Base-by-base conservation (phyloP, 1,140 invertebrate species). In the Diabrotica virgifera region DNA sequence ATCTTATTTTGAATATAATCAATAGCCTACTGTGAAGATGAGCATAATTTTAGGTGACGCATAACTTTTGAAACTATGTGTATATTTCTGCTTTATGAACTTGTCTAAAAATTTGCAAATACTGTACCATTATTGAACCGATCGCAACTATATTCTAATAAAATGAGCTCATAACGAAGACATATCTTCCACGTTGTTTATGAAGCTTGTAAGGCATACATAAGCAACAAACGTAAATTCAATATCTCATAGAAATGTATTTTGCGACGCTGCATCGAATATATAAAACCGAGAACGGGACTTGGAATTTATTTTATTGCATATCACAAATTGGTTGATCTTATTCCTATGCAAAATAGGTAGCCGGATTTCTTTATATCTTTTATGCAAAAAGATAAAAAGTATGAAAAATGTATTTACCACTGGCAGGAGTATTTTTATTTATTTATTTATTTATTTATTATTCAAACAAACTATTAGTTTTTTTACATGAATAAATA, bases 271-370 rank as follows among this genome's bases (percentile, higher is more conserved):
- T 62, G 52, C 51, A 40, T 52, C 36, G 60, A 37, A 62, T 61
- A 62, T 62, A 62, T 35, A 62, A 62, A 46, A 50, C 8, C 14
- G 35, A 24, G 38, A 50, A 61, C 36, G 46, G 59, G 12, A 52
- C 46, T 36, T 53, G 60, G 13, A 62, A 62, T 62, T 53, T 54
- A 62, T 62, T 62, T 62, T 62, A 62, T 62, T 55, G 38, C 51
- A 9, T 12, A 38, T 53, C 60, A 14, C 36, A 54, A 62, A 62
- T 62, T 62, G 60, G 60, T 54, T 62, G 60, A 62, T 62, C 51
- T 55, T 35, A 40, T 62, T 62, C 60, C 36, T 50, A 62, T 62
- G 52, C 52, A 62, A 62, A 62, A 37, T 58, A 37, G 51, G 35
- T 12, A 54, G 11, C 52, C 54, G 14, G 24, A 53, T 62, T 62